These are phyloP conservation scores for Grus americana DNA, from an alignment of 2,113 vertebrate species.

Conservation along the genomic window DNA sequence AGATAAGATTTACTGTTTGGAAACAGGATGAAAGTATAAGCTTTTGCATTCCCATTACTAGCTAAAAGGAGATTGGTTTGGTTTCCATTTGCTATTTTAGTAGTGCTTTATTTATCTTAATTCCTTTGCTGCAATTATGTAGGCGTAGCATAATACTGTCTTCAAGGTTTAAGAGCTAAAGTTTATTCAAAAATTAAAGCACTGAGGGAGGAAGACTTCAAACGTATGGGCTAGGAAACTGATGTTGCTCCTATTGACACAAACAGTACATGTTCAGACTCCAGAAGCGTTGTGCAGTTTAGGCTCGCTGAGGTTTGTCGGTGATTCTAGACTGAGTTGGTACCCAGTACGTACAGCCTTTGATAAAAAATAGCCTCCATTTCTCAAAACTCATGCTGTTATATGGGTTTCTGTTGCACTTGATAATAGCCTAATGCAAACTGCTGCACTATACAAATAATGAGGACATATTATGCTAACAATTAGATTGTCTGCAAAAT, in stretches of 20 bases:
- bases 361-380: neutral
- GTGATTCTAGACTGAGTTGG: neutral
- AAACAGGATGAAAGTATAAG: slow-evolving; percentile 8
- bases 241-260: neutral
- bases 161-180: neutral
- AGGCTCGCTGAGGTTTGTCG: neutral
- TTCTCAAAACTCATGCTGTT: slow-evolving; percentile 10
- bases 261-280: neutral
- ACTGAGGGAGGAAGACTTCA: neutral
- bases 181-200: neutral
- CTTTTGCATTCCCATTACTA: neutral
- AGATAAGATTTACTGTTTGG: slow-evolving; percentile 14
- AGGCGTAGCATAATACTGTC: neutral
- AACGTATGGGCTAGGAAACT: neutral
- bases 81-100: slow-evolving; percentile 18
- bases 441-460: neutral
- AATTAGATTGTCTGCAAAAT: slow-evolving; percentile 39
- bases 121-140: neutral
- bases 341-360: neutral
- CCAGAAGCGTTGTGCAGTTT: neutral
- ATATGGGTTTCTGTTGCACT: neutral
- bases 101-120: neutral
- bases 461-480: slow-evolving; percentile 2
- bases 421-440: neutral
- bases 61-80: neutral